phyloP scores from a whole-genome alignment of 2,888 invertebrate genomes.

The Hedychridium roseum region DNA sequence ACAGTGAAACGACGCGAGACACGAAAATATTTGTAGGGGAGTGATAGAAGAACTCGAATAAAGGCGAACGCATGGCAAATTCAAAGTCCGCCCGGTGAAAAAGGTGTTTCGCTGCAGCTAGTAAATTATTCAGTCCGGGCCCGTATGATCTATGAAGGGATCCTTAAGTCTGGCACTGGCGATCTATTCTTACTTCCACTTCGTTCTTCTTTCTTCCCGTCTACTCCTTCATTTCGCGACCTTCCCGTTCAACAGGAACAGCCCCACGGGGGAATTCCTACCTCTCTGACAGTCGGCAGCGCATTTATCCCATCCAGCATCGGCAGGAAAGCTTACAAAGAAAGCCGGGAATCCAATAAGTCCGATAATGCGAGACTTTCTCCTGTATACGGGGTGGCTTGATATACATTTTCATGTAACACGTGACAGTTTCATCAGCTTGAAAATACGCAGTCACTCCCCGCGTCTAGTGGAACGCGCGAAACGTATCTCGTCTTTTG shows the following conservation, averaged over 20 bases:
- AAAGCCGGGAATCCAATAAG: constrained; percentile 49
- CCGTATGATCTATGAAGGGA: constrained; percentile 44
- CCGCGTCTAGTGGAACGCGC: no score
- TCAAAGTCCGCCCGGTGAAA: no score
- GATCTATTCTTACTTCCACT: constrained; percentile 37
- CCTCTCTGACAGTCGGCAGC: constrained; percentile 47
- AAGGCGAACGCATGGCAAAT: no score
- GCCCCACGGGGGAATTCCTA: constrained; percentile 44
- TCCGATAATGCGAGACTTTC: constrained; percentile 40
- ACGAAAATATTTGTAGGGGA: no score
- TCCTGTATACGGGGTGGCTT: constrained; percentile 5
- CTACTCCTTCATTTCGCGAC: constrained; percentile 4
- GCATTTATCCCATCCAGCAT: constrained; percentile 47
- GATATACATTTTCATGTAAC: no score
- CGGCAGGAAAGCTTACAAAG: constrained; percentile 48
- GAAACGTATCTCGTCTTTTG: no score
- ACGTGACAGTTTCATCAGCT: no score
- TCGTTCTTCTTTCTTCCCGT: neutral
- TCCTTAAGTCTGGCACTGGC: constrained; percentile 38
- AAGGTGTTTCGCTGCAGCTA: constrained; percentile 25
- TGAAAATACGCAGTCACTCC: no score
- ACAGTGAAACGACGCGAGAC: no score
- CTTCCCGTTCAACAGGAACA: constrained; percentile 25
- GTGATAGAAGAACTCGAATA: no score
- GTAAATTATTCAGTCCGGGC: constrained; percentile 51